A percentile compares a stretch with the other conserved stretches of the same genome.
Conservation (phyloP, 1,140 invertebrate genomes). For the Coboldia fuscipes region DNA sequence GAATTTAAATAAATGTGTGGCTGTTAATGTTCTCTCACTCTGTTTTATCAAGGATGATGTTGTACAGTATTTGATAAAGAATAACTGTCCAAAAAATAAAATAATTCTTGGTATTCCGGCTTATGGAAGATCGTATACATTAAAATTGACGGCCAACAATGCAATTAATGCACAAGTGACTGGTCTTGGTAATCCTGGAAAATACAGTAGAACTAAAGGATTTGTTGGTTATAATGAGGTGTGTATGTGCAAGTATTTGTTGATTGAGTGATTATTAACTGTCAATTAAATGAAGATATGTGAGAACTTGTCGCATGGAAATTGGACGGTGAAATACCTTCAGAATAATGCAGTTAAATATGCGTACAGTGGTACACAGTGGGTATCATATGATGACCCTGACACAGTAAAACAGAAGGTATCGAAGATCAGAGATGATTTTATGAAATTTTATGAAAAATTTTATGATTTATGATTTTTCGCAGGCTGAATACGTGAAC, state of each 20-base stretch:
- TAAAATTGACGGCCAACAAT: slow-evolving; percentile 20
- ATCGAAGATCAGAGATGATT: too few species aligned
- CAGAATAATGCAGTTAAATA: slow-evolving; percentile 9
- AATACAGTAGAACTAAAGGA: slow-evolving; percentile 31
- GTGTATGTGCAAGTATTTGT: slow-evolving; percentile 7
- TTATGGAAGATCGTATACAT: slow-evolving; percentile 37
- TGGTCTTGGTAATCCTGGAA: slow-evolving; percentile 25
- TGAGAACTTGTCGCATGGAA: neutral
- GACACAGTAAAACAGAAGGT: slow-evolving; percentile 17
- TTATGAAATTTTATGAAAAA: too few species aligned
- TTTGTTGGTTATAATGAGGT: slow-evolving; percentile 36
- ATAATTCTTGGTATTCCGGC: slow-evolving; percentile 38
- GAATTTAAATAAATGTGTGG: too few species aligned
- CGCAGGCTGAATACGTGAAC: slow-evolving; percentile 11
- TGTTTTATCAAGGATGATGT: slow-evolving; percentile 12
- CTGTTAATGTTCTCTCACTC: too few species aligned
- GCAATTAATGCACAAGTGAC: slow-evolving; percentile 22
- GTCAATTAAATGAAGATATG: too few species aligned
- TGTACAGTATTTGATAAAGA: slow-evolving; percentile 25
- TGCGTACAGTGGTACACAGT: slow-evolving; percentile 18
- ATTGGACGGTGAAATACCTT: slow-evolving; percentile 11
- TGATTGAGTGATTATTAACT: neutral
- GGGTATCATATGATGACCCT: slow-evolving; percentile 21
- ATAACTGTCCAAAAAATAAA: slow-evolving; percentile 28
- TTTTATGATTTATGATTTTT: too few species aligned